These are phyloP conservation scores for Macrophya annulata DNA, from an alignment of 2,888 invertebrate species.

Conservation along the genomic window DNA sequence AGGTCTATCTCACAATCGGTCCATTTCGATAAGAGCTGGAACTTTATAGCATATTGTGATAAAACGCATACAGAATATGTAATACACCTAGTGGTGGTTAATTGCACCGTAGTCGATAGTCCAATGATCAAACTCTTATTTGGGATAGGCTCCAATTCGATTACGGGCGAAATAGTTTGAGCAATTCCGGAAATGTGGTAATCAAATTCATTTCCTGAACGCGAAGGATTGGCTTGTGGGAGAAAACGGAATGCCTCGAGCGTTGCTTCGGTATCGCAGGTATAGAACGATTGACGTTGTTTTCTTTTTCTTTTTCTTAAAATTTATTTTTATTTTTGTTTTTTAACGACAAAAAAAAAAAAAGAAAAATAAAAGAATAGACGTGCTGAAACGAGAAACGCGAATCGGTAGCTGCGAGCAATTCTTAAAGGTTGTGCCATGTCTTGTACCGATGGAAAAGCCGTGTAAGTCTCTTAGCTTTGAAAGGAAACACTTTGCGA, in stretches of 20 bases:
- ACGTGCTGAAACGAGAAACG: constrained; percentile 46
- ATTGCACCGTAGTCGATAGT: constrained; percentile 18
- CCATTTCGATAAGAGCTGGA: background rate
- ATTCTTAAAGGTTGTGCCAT: background rate
- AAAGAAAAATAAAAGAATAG: too few species aligned
- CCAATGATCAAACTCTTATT: constrained; percentile 24
- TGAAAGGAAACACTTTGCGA: constrained; percentile 38
- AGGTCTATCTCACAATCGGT: background rate
- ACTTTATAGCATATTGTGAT: background rate
- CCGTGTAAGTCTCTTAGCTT: constrained; percentile 27
- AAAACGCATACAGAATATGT: constrained; percentile 12
- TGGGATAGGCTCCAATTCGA: constrained; percentile 47
- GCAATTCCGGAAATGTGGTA: constrained; percentile 49
- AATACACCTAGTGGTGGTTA: background rate
- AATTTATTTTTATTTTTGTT: background rate
- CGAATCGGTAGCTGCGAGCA: constrained; percentile 37
- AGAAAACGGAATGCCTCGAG: constrained; percentile 34
- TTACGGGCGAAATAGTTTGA: constrained; percentile 37
- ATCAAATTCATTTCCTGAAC: constrained; percentile 52
- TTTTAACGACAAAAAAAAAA: constrained; percentile 23
- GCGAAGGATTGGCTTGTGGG: constrained; percentile 42
- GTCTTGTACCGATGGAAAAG: constrained; percentile 13
- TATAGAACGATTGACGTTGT: constrained; percentile 23
- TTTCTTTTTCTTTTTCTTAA: background rate
- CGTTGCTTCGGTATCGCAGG: background rate